Percentiles rank a stretch among this genome's conserved stretches.
Evolutionary conservation across 1,140 invertebrate genomes (phyloP).

Genomic region (Conus betulinus): DNA sequence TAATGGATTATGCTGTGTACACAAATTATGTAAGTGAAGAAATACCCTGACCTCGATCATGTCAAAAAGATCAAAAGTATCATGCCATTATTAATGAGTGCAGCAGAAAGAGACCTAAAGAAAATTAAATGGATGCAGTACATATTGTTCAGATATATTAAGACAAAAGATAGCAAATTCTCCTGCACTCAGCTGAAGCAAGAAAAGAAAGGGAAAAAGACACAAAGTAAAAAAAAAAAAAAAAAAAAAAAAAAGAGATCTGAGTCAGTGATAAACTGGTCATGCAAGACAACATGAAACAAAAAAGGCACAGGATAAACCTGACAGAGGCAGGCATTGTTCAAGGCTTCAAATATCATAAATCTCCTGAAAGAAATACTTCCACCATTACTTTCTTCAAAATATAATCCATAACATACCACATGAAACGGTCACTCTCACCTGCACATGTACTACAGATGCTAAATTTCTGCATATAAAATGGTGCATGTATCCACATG

Average conservation of each 20-base stretch:
- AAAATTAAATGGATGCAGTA: not conserved
- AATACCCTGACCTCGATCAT: not conserved
- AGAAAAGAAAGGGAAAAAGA: not conserved
- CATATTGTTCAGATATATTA: not conserved
- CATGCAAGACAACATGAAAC: not conserved
- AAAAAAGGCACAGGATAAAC: too few relatives aligned
- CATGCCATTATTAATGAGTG: not conserved
- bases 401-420: too few relatives aligned
- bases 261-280: not conserved
- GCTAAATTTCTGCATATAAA: too few relatives aligned
- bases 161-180: not conserved
- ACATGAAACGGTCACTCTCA: too few relatives aligned
- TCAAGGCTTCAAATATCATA: too few relatives aligned
- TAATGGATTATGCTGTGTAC: not conserved
- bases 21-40: not conserved
- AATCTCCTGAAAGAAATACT: too few relatives aligned
- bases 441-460: too few relatives aligned
- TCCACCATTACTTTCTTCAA: too few relatives aligned
- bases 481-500: too few relatives aligned
- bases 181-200: not conserved
- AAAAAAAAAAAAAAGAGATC: not conserved
- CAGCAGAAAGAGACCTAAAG: not conserved
- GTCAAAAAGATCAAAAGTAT: not conserved
- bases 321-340: too few relatives aligned
- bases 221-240: too few relatives aligned